Evolutionary conservation across 2,113 vertebrate species (phyloP).

Genomic region (Sarotherodon lohbergeri): DNA sequence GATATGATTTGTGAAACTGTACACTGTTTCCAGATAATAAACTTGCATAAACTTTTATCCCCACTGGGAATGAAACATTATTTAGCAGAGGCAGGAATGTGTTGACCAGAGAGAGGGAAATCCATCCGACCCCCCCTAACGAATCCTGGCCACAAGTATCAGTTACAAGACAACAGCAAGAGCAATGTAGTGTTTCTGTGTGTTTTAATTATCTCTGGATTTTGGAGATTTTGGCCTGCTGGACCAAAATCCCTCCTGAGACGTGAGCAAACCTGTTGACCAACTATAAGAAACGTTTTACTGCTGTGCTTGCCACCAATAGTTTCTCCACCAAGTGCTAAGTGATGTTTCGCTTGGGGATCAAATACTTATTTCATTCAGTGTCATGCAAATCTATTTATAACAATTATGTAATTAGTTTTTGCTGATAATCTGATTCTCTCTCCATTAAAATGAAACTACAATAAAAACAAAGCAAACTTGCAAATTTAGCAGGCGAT

Average conservation of each 20-base stretch:
- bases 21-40: not conserved
- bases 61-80: not conserved
- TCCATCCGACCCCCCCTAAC: not conserved
- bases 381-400: not conserved
- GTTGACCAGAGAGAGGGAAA: not conserved
- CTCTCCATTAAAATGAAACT: not conserved
- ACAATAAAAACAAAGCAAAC: not conserved
- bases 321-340: not conserved
- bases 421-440: not conserved
- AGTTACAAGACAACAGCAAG: not conserved
- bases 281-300: not conserved
- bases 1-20: not conserved
- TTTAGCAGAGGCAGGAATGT: not conserved
- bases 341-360: not conserved
- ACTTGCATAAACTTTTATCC: not conserved
- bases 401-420: not conserved
- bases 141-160: not conserved
- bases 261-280: not conserved
- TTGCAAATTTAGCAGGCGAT: not conserved
- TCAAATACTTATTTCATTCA: not conserved
- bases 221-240: not conserved
- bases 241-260: not conserved
- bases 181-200: not conserved
- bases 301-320: not conserved
- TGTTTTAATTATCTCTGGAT: not conserved